phyloP scores from a whole-genome alignment of 2,888 invertebrate genomes.

The Timema cristinae region DNA sequence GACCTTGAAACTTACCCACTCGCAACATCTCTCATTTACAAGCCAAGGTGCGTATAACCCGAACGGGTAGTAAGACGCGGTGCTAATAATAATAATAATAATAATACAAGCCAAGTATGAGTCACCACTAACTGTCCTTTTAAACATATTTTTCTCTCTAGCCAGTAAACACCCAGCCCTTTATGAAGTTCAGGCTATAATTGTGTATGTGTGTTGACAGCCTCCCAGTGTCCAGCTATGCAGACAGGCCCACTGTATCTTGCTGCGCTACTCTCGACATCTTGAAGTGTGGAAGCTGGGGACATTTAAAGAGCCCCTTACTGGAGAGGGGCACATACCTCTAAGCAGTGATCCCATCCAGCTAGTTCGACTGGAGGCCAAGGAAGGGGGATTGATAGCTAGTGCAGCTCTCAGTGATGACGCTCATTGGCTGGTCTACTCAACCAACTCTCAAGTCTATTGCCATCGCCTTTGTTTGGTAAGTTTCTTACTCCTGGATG shows the following conservation, averaged over 20 bases:
- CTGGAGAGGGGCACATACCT: slow-evolving; percentile 39
- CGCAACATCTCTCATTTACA: too few species aligned
- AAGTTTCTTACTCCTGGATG: too few species aligned
- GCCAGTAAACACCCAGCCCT: too few species aligned
- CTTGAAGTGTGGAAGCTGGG: slow-evolving; percentile 54
- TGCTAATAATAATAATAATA: too few species aligned
- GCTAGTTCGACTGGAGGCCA: slow-evolving; percentile 63
- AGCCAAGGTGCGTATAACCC: too few species aligned
- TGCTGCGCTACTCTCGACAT: slow-evolving; percentile 42
- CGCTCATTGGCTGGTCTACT: slow-evolving; percentile 70
- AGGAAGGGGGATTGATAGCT: slow-evolving; percentile 61
- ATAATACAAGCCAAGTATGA: too few species aligned
- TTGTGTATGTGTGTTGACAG: slow-evolving; percentile 14
- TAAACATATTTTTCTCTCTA: too few species aligned
- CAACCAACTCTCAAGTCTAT: slow-evolving; percentile 51
- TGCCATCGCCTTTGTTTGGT: not conserved
- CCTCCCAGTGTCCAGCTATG: slow-evolving; percentile 55
- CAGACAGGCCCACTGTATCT: slow-evolving; percentile 49
- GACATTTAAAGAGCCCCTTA: slow-evolving; percentile 40
- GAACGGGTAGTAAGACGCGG: too few species aligned
- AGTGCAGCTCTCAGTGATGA: slow-evolving; percentile 67
- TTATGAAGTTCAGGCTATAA: too few species aligned
- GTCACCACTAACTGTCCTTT: too few species aligned
- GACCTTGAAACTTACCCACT: too few species aligned
- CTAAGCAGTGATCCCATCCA: slow-evolving; percentile 57